A percentile compares a stretch with the other conserved stretches of the same genome.
phyloP scores from a whole-genome alignment of 2,888 invertebrate species.

The Drosophila mercatorum region DNA sequence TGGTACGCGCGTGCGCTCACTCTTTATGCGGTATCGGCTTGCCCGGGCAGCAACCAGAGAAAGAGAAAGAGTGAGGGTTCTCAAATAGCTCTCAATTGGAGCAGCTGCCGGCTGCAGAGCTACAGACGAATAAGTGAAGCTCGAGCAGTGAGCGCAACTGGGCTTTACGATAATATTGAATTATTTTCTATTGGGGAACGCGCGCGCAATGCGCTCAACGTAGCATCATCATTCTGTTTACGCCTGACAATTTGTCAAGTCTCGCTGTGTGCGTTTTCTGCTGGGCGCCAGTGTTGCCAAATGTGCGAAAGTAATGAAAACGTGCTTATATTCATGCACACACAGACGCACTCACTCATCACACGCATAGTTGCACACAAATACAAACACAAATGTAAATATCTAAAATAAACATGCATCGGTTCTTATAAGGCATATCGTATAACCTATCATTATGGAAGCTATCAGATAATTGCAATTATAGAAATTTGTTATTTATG shows the following conservation, averaged over 20 bases:
- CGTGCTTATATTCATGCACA: conserved; percentile 24
- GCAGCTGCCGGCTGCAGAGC: conserved; percentile 57
- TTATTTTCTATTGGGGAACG: conserved; percentile 41
- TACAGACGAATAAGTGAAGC: conserved; percentile 38
- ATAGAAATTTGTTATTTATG: no score
- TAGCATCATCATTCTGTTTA: conserved; percentile 34
- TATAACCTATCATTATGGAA: background rate
- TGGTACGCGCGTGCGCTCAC: conserved; percentile 56
- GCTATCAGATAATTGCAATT: background rate
- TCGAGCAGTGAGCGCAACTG: conserved; percentile 11
- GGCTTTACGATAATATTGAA: conserved; percentile 33
- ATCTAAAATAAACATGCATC: conserved; percentile 8
- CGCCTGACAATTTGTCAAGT: conserved; percentile 26
- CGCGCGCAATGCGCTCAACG: conserved; percentile 28
- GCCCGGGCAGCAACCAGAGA: conserved; percentile 49
- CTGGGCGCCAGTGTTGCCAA: conserved; percentile 44
- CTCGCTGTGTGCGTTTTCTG: conserved; percentile 10
- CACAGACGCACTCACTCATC: background rate
- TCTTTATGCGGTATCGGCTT: conserved; percentile 53
- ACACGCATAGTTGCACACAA: conserved; percentile 1
- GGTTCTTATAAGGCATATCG: conserved; percentile 1
- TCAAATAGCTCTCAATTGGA: conserved; percentile 34
- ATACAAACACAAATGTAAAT: conserved; percentile 2
- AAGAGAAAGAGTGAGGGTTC: conserved; percentile 7
- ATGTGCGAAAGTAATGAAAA: conserved; percentile 22